Evolutionary conservation across 2,113 vertebrate species (phyloP).

Genomic region (Caranx melampygus): DNA sequence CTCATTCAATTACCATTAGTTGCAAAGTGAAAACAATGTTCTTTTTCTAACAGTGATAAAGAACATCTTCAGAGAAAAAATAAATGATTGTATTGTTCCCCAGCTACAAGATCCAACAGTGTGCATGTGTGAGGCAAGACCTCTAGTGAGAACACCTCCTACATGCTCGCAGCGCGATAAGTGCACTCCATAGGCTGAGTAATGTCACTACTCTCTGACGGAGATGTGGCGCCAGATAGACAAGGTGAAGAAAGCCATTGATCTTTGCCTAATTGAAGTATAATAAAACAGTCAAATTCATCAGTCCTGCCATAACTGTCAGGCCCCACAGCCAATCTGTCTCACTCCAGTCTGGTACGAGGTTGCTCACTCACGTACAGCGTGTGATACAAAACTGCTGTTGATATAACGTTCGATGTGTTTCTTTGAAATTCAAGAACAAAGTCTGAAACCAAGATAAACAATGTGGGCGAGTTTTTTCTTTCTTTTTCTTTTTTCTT

Average conservation of each 20-base stretch:
- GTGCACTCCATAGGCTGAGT: background rate
- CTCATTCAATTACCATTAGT: background rate
- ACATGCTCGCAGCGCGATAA: background rate
- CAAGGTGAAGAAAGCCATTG: conserved; percentile 36
- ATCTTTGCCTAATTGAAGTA: conserved; percentile 24
- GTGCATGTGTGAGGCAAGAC: background rate
- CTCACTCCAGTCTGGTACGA: background rate
- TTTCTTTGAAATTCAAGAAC: background rate
- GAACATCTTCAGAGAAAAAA: background rate
- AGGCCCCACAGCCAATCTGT: conserved; percentile 32
- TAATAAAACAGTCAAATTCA: conserved; percentile 14
- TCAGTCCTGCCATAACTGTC: conserved; percentile 13
- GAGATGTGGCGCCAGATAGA: conserved; percentile 24
- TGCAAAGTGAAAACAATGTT: background rate
- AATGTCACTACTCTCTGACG: background rate
- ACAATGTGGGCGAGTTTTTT: background rate
- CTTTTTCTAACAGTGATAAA: background rate
- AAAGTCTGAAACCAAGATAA: background rate
- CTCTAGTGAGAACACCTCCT: background rate
- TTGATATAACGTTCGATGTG: too few species aligned
- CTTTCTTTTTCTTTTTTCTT: conserved; percentile 8
- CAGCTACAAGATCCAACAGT: background rate
- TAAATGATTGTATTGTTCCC: background rate
- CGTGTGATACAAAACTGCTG: background rate
- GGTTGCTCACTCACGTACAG: conserved; percentile 6